Evolutionary conservation across 2,888 invertebrate species (phyloP).

Genomic region (Toxonevra muliebris): DNA sequence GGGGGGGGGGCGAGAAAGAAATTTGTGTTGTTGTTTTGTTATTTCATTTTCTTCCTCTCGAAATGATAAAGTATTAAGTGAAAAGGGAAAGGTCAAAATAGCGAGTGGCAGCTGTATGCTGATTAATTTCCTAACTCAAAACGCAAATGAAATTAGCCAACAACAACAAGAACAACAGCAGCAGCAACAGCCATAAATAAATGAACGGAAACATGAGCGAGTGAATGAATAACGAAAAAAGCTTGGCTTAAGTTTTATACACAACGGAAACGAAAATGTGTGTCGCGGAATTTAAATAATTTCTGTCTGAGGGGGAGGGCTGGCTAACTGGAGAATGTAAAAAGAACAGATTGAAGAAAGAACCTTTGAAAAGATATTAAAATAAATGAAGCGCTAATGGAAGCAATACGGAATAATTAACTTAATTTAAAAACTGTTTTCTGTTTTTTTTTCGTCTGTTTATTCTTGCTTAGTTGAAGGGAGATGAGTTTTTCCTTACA

Average conservation of each 20-base stretch:
- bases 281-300: too few relatives aligned
- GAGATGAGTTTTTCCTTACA: too few relatives aligned
- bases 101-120: slow-evolving; percentile 18
- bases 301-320: background rate
- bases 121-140: slow-evolving; percentile 34
- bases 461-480: too few relatives aligned
- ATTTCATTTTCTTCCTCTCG: too few relatives aligned
- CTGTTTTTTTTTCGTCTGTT: too few relatives aligned
- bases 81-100: background rate
- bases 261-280: too few relatives aligned
- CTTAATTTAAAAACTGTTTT: too few relatives aligned
- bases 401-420: slow-evolving; percentile 12
- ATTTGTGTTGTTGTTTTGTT: too few relatives aligned
- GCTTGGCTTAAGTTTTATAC: too few relatives aligned
- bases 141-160: slow-evolving; percentile 31
- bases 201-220: background rate
- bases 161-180: slow-evolving; percentile 7
- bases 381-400: slow-evolving; percentile 26
- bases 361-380: slow-evolving; percentile 17
- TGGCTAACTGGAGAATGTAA: background rate
- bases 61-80: background rate
- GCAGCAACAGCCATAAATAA: slow-evolving; percentile 12
- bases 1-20: too few relatives aligned
- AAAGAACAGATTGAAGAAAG: slow-evolving; percentile 3
- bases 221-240: background rate